Evolutionary conservation across 2,113 vertebrate species (phyloP).

Genomic region (Callipepla californica): DNA sequence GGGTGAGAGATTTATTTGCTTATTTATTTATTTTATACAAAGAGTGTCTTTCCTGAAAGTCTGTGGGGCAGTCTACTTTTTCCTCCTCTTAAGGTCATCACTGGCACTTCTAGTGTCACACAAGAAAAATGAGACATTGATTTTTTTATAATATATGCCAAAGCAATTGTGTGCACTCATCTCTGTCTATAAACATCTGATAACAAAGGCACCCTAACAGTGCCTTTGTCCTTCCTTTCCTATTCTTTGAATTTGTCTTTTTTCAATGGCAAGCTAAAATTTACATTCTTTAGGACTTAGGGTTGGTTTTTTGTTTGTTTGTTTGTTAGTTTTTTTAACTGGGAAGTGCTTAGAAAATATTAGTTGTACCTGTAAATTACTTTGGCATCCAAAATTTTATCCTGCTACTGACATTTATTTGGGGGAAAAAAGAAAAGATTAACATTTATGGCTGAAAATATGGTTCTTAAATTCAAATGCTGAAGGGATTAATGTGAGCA

Average conservation of each 20-base stretch:
- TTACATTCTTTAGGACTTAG: background rate
- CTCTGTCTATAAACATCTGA: background rate
- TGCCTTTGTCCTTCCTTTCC: background rate
- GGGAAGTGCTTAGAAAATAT: background rate
- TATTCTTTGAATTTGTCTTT: background rate
- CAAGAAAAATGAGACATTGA: slow-evolving; percentile 1
- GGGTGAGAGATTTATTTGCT: background rate
- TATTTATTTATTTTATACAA: background rate
- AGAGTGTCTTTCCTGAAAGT: background rate
- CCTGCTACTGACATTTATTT: background rate
- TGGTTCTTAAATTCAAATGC: background rate
- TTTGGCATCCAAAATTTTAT: background rate
- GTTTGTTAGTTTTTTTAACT: background rate
- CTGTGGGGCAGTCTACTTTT: background rate
- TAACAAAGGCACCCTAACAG: background rate
- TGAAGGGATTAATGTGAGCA: background rate
- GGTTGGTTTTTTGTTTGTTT: background rate
- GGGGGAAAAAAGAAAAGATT: background rate
- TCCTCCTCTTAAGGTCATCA: background rate
- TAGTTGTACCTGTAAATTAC: background rate
- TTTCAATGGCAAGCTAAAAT: background rate
- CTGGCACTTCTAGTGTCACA: background rate
- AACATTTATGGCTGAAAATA: background rate
- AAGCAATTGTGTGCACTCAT: background rate
- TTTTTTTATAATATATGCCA: slow-evolving; percentile 3